These are phyloP conservation scores for Suncus etruscus DNA, from an alignment of 2,113 vertebrate genomes.

Conservation along the genomic window DNA sequence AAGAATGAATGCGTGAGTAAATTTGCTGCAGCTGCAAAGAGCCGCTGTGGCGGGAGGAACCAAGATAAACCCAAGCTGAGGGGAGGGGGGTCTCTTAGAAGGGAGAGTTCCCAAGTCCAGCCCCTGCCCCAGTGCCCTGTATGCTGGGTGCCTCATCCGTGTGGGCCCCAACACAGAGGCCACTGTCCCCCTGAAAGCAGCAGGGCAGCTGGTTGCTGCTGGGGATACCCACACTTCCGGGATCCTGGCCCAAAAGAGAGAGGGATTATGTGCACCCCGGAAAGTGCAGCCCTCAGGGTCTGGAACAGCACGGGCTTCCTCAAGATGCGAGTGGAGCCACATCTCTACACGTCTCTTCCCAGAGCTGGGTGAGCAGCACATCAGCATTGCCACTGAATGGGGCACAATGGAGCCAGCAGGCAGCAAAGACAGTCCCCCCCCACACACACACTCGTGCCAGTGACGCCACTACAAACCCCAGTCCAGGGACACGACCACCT, in stretches of 20 bases:
- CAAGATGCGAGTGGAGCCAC: not conserved
- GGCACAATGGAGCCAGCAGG: too few species aligned
- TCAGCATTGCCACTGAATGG: too few species aligned
- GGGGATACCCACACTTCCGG: too few species aligned
- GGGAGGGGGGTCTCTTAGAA: rapidly evolving
- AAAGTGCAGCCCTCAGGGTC: not conserved
- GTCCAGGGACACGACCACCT: too few species aligned
- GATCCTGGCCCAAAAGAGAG: too few species aligned
- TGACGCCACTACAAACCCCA: too few species aligned
- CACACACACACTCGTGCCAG: too few species aligned
- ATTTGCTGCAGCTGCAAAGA: rapidly evolving
- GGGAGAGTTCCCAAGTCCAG: not conserved
- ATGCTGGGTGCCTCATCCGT: rapidly evolving
- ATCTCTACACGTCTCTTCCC: too few species aligned
- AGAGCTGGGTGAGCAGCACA: too few species aligned
- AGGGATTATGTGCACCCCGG: not conserved
- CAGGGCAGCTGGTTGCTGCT: not conserved
- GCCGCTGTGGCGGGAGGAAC: not conserved
- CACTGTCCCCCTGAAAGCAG: not conserved
- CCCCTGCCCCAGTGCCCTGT: rapidly evolving
- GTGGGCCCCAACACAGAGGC: not conserved
- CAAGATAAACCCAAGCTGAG: not conserved
- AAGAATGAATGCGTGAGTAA: not conserved
- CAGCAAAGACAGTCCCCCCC: too few species aligned
- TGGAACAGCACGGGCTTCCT: not conserved